Conservation (phyloP, 2,113 vertebrate genomes). For the Erinaceus europaeus region DNA sequence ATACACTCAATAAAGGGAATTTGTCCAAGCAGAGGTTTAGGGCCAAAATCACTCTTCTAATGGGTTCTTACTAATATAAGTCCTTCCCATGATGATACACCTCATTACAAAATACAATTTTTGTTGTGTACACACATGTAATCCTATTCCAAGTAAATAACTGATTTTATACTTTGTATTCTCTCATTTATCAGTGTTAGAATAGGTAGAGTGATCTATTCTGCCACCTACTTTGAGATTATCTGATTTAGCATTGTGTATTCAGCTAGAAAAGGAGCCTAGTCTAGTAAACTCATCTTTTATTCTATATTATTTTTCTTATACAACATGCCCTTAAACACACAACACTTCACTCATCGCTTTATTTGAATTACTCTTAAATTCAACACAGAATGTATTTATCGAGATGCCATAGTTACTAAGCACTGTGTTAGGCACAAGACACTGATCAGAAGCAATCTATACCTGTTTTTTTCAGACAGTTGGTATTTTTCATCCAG, state of each 20-base stretch:
- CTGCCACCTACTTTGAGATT: no score
- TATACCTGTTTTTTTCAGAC: neutral
- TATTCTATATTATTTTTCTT: neutral
- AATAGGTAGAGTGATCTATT: no score
- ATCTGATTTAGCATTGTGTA: neutral
- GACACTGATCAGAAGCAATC: no score
- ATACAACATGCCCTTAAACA: no score
- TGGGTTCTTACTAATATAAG: neutral
- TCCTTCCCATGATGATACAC: neutral
- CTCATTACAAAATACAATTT: neutral
- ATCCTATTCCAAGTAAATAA: no score
- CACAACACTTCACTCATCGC: no score
- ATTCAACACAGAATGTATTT: neutral
- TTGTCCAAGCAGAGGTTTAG: neutral
- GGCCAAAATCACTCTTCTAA: neutral
- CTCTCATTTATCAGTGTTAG: no score
- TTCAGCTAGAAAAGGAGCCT: neutral
- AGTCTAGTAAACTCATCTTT: accelerated
- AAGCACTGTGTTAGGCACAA: neutral
- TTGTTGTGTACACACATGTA: no score
- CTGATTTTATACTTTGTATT: no score
- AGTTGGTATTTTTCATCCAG: neutral
- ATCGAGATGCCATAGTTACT: neutral
- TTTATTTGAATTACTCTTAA: neutral
- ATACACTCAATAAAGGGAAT: neutral